A percentile compares a stretch with the other conserved stretches of the same genome.
Conservation (phyloP, 2,113 vertebrate genomes). For the Campylorhamphus procurvoides region DNA sequence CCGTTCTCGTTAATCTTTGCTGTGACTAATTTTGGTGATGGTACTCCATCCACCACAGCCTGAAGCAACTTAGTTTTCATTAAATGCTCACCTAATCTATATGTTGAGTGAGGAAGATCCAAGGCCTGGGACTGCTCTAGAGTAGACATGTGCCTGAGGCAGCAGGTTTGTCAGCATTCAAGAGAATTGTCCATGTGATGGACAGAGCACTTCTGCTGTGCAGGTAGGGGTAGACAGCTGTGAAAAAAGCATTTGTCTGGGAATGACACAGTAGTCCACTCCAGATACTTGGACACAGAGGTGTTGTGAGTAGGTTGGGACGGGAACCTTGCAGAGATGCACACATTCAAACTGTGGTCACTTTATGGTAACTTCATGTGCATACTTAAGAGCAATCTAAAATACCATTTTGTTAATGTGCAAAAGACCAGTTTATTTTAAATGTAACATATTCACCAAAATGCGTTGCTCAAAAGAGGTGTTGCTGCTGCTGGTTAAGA, state of each 20-base stretch:
- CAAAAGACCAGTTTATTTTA: neutral
- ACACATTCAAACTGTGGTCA: neutral
- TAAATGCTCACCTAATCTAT: neutral
- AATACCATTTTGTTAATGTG: neutral
- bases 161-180: neutral
- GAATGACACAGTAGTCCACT: rapidly evolving
- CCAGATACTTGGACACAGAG: neutral
- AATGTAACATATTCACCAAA: neutral
- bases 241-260: neutral
- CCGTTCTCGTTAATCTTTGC: neutral
- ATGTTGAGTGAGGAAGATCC: neutral
- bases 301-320: neutral
- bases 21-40: neutral
- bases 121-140: neutral
- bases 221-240: neutral
- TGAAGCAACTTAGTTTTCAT: neutral
- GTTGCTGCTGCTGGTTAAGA: neutral
- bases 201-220: neutral
- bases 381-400: neutral
- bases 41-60: neutral
- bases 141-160: neutral
- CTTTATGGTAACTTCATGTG: neutral
- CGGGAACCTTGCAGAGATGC: neutral
- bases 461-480: neutral
- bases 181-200: neutral